These are phyloP conservation scores for Hylia prasina DNA, from an alignment of 2,113 vertebrate species.

Conservation along the genomic window DNA sequence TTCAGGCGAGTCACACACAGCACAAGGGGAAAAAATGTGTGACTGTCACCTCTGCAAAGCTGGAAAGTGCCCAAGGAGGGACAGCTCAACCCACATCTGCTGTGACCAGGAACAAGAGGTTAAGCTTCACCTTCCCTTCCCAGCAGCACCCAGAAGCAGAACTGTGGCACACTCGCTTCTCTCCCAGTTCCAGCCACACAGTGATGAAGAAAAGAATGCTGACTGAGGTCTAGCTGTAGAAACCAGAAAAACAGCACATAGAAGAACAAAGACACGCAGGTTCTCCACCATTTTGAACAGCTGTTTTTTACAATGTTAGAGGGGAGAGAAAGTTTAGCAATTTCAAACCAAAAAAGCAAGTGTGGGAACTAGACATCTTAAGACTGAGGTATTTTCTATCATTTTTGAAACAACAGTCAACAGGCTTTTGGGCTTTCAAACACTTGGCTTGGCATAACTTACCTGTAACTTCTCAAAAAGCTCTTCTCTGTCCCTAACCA, in stretches of 20 bases:
- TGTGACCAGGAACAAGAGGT: neutral
- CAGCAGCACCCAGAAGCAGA: neutral
- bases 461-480: neutral
- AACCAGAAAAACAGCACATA: neutral
- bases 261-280: too few species aligned
- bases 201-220: neutral
- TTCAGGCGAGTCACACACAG: neutral
- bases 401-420: neutral
- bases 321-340: neutral
- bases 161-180: neutral
- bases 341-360: neutral
- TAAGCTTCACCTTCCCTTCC: neutral
- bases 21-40: neutral
- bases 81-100: neutral
- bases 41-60: neutral
- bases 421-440: neutral
- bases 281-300: neutral
- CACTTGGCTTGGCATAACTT: neutral
- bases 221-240: too few species aligned
- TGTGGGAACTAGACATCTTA: neutral
- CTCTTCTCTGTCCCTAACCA: neutral
- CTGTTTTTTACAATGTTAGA: neutral
- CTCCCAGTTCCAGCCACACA: neutral
- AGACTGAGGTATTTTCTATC: neutral
- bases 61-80: neutral